Percentiles rank a stretch among this genome's conserved stretches.
Evolutionary conservation across 2,797 vertebrate species (phyloP).

Genomic region (Eptatretus atami): DNA sequence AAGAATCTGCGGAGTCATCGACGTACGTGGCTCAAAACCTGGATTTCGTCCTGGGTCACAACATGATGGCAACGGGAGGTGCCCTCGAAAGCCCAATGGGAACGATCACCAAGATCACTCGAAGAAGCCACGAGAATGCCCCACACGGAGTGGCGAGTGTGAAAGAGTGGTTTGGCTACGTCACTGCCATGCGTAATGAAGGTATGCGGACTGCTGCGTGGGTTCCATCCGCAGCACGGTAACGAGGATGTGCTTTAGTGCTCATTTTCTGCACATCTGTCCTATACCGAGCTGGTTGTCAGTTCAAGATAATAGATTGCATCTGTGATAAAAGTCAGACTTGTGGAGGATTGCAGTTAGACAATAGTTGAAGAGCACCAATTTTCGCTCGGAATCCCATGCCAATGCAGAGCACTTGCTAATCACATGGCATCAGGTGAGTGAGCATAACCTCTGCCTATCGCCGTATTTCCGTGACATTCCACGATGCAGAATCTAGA

Average conservation of each 20-base stretch:
- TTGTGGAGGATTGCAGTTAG: too few species aligned
- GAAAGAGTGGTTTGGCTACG: slow-evolving; percentile 92
- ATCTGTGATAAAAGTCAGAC: too few species aligned
- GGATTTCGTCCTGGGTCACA: slow-evolving; percentile 85
- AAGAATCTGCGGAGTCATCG: slow-evolving; percentile 66
- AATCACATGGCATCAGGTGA: too few species aligned
- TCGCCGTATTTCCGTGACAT: too few species aligned
- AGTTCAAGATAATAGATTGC: too few species aligned
- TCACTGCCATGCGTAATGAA: slow-evolving; percentile 88
- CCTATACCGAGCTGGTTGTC: too few species aligned
- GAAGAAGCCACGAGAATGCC: slow-evolving; percentile 72
- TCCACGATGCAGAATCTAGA: too few species aligned
- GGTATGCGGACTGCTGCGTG: slow-evolving; percentile 17
- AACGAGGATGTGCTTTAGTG: slow-evolving; percentile 2
- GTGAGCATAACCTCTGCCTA: too few species aligned
- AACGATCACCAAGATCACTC: slow-evolving; percentile 87
- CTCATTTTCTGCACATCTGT: too few species aligned
- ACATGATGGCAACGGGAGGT: slow-evolving; percentile 94
- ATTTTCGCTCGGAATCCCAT: too few species aligned
- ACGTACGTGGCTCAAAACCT: slow-evolving; percentile 86
- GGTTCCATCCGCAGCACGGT: slow-evolving; percentile 6
- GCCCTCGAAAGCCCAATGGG: slow-evolving; percentile 91
- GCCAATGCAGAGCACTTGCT: too few species aligned
- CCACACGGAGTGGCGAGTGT: slow-evolving; percentile 83
- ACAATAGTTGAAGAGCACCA: too few species aligned